Evolutionary conservation across 2,797 vertebrate species (phyloP).

Genomic region (Margarornis squamiger): DNA sequence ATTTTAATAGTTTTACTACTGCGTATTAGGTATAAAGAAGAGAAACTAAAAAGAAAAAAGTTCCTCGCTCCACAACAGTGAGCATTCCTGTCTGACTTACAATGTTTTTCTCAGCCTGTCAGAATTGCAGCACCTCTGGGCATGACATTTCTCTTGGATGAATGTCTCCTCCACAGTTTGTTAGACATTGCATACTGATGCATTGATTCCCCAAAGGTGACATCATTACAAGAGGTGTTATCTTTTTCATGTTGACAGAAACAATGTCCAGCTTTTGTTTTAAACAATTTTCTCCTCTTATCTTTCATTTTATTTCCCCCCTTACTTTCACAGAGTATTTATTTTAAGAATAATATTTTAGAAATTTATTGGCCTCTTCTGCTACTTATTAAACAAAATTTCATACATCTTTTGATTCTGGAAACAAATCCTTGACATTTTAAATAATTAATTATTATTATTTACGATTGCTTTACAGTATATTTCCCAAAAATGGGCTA

Average conservation of each 20-base stretch:
- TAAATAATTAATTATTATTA: neutral
- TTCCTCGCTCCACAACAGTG: neutral
- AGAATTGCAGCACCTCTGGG: conserved; percentile 35
- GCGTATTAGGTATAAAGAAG: neutral
- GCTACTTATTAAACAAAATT: neutral
- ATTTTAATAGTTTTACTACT: neutral
- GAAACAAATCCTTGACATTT: neutral
- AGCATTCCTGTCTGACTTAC: neutral
- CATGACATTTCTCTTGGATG: conserved; percentile 56
- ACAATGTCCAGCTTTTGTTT: neutral
- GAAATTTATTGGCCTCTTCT: neutral
- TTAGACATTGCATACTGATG: conserved; percentile 48
- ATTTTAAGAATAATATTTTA: neutral
- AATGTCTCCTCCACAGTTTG: conserved; percentile 43
- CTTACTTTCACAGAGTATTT: neutral
- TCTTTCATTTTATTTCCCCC: neutral
- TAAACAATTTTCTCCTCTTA: neutral
- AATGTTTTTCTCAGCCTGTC: conserved; percentile 32
- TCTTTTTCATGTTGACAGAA: conserved; percentile 4
- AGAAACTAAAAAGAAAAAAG: neutral
- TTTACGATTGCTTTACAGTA: neutral
- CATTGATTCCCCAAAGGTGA: neutral
- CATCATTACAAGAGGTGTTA: conserved; percentile 44
- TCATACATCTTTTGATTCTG: neutral
- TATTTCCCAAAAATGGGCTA: neutral